phyloP scores from a whole-genome alignment of 2,113 vertebrate species.

The Equus quagga region DNA sequence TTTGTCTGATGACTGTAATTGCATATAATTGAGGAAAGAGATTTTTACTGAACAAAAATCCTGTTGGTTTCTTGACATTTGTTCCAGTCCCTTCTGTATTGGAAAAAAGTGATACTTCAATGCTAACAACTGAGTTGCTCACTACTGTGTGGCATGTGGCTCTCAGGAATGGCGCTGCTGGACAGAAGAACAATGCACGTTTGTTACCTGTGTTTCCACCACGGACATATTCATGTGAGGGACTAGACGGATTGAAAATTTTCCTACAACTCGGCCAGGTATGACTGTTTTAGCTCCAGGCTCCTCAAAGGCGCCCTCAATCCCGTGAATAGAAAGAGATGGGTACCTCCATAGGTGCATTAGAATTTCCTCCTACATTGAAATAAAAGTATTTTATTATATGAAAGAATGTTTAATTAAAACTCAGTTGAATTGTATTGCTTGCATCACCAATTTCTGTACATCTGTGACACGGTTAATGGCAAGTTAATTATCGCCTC shows the following conservation, averaged over 20 bases:
- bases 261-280: too few species aligned
- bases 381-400: neutral
- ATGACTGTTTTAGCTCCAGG: too few species aligned
- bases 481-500: neutral
- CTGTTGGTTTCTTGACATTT: neutral
- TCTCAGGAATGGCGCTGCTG: accelerated
- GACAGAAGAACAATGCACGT: accelerated
- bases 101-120: neutral
- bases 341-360: slow-evolving; percentile 94
- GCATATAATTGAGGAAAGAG: neutral
- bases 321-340: slow-evolving; percentile 94
- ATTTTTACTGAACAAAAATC: neutral
- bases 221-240: too few species aligned
- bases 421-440: neutral
- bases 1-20: neutral
- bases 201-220: slow-evolving; percentile 67
- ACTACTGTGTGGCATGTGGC: accelerated
- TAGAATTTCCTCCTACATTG: slow-evolving; percentile 92
- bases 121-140: neutral
- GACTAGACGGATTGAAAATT: too few species aligned
- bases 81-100: neutral
- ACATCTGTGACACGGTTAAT: accelerated
- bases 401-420: neutral
- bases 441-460: neutral
- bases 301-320: slow-evolving; percentile 94